Base-by-base conservation (phyloP, 2,797 vertebrate genomes). In the Gila robusta region DNA sequence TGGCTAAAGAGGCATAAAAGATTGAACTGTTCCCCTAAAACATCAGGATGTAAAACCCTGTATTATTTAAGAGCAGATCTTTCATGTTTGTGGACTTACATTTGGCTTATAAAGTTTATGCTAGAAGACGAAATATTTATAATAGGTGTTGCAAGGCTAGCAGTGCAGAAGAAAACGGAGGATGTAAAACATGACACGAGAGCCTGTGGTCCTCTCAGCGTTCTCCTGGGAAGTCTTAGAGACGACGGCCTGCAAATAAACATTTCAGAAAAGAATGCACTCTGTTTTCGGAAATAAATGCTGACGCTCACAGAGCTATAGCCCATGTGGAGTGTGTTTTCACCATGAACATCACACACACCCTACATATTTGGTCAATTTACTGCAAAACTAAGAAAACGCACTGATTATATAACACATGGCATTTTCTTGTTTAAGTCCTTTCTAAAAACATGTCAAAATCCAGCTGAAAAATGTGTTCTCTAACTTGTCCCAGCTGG, bases 271-370 rank as follows among this genome's bases (percentile, higher is more conserved):
- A 87, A 74, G 52, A 83, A 44, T 77, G 54, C 54, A 0, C 85
- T 81, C 76, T n/a, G 62, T 84, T 82, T 82, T 85, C 39, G 10
- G 82, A 80, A 83, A 87, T 83, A 85, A 85, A 86, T 80, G 88
- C 79, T 64, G 41, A 47, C 41, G 5, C 62, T 39, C 8, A 19
- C 62, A 86, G 47, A 74, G 39, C 19, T 47, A 5, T 44, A 37
- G 35, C 87, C 82, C 87, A 85, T 87, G 67, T 88, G 87, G 85
- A 64, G 85, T 21, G 41, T 78, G 69, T 90, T 87, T 76, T 71
- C 74, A 26, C 39, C 35, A 21, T 70, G 73, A 62, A 79, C 69
- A 17, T 52, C 67, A 66, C 86, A 76, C 79, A 41, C 80, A 62
- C 52, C 35, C 35, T 26, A 19, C 7, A 4, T 86, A 84, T 86